Evolutionary conservation across 2,113 vertebrate genomes (phyloP).

Genomic region (Pollimyrus isidori): DNA sequence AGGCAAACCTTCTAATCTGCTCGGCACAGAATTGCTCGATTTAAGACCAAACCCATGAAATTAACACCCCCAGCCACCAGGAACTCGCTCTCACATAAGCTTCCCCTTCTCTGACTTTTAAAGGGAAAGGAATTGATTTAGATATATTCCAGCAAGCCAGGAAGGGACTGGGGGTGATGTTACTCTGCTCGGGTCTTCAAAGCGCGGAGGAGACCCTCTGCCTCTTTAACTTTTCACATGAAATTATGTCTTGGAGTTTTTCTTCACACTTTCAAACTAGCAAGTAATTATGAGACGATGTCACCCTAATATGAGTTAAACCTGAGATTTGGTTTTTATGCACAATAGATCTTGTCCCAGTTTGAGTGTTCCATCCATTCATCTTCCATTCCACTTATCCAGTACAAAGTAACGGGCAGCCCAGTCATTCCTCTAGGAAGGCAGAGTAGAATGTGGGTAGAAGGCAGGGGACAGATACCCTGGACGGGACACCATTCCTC

Average conservation of each 20-base stretch:
- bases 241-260: not conserved
- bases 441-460: not conserved
- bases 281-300: not conserved
- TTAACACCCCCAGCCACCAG: constrained; percentile 64
- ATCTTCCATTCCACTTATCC: not conserved
- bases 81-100: constrained; percentile 53
- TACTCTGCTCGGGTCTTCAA: not conserved
- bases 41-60: constrained; percentile 71
- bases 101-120: constrained; percentile 16
- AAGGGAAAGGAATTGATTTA: constrained; percentile 8
- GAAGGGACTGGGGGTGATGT: not conserved
- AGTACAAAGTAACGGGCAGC: not conserved
- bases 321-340: not conserved
- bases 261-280: not conserved
- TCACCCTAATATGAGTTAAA: not conserved
- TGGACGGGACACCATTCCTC: not conserved
- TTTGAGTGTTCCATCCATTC: not conserved
- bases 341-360: not conserved
- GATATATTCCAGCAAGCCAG: not conserved
- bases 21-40: constrained; percentile 62
- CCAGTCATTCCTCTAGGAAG: not conserved
- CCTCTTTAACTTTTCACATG: not conserved
- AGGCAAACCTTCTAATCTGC: constrained; percentile 62
- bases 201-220: not conserved
- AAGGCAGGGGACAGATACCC: no score